Percentiles rank a stretch among this genome's conserved stretches.
phyloP scores from a whole-genome alignment of 2,797 vertebrate species.

The Galaxias olidus region DNA sequence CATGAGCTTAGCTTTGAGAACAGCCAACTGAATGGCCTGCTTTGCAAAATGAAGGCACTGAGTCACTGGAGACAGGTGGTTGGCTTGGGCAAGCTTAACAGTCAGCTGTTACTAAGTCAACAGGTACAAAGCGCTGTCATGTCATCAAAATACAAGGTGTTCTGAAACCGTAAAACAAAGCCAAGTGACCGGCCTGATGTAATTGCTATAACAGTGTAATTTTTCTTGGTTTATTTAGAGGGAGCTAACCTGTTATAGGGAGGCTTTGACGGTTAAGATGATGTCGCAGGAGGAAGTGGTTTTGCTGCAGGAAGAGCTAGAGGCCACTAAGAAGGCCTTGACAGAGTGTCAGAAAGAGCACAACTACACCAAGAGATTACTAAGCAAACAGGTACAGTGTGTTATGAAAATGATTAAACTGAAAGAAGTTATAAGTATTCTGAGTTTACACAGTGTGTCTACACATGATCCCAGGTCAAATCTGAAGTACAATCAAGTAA shows the following conservation, averaged over 20 bases:
- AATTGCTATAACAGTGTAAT: no score
- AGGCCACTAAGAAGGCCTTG: constrained; percentile 59
- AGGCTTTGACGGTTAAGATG: constrained; percentile 62
- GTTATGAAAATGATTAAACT: no score
- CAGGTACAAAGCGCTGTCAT: constrained; percentile 67
- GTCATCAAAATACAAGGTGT: no score
- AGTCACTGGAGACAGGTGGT: constrained; percentile 67
- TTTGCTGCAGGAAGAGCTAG: constrained; percentile 66
- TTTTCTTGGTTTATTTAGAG: no score
- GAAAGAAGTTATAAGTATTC: no score
- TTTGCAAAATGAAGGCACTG: constrained; percentile 69
- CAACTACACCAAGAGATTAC: constrained; percentile 53
- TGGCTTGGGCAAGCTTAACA: constrained; percentile 58
- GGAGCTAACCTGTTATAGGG: constrained; percentile 64
- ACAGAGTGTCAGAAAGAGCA: constrained; percentile 58
- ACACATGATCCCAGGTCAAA: no score
- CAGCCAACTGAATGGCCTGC: constrained; percentile 52
- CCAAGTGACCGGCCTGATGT: no score
- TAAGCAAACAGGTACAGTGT: constrained; percentile 63
- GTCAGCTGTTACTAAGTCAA: constrained; percentile 65
- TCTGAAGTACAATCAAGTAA: no score
- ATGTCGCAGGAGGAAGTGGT: constrained; percentile 66
- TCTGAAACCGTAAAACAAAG: no score
- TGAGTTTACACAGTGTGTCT: no score
- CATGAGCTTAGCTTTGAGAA: constrained; percentile 64